Percentiles rank a stretch among this genome's conserved stretches.
These are phyloP conservation scores for Eublepharis macularius DNA, from an alignment of 2,113 vertebrate species.

Conservation along the genomic window DNA sequence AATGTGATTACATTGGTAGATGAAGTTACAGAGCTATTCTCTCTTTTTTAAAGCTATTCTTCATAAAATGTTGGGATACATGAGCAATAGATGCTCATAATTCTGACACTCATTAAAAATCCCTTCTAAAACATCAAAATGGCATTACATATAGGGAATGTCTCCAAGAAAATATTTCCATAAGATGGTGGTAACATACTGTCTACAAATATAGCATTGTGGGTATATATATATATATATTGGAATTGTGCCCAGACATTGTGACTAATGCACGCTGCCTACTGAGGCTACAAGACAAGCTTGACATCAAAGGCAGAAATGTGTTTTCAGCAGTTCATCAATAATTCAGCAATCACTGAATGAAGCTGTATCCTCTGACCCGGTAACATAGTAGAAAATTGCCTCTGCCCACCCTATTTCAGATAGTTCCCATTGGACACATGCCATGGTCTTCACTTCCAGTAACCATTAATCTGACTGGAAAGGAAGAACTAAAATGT, in stretches of 20 bases:
- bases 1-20: background rate
- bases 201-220: background rate
- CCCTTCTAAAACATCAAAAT: fast-evolving
- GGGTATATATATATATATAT: fast-evolving
- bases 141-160: fast-evolving
- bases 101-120: background rate
- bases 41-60: too few species aligned
- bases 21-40: background rate
- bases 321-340: constrained; percentile 25
- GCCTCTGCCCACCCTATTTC: background rate
- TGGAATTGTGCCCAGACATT: background rate
- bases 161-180: background rate
- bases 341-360: constrained; percentile 20
- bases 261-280: background rate
- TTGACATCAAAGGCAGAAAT: constrained; percentile 19
- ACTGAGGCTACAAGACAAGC: background rate
- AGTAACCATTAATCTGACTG: constrained; percentile 9
- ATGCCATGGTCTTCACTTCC: background rate
- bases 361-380: constrained; percentile 12
- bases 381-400: constrained; percentile 19
- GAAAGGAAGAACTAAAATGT: constrained; percentile 4
- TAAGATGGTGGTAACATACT: background rate
- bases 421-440: constrained; percentile 15
- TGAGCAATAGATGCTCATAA: background rate
- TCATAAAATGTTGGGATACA: background rate